A percentile compares a stretch with the other conserved stretches of the same genome.
Evolutionary conservation across 1,140 invertebrate species (phyloP).

Genomic region (Cecropterus lyciades): DNA sequence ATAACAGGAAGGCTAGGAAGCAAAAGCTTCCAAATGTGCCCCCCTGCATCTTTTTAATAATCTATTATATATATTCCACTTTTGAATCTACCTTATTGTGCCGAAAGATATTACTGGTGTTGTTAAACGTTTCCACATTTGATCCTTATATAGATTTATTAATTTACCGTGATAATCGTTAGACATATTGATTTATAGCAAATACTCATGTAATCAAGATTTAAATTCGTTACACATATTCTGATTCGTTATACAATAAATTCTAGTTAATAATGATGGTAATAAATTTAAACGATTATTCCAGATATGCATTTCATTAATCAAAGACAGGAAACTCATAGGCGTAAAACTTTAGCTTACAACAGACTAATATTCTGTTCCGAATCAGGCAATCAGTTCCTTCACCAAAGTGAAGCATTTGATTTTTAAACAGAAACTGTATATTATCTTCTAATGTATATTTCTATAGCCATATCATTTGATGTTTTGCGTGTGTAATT

Average conservation of each 20-base stretch:
- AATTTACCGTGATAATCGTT: slow-evolving; percentile 47
- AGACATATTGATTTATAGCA: slow-evolving; percentile 52
- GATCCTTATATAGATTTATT: slow-evolving; percentile 46
- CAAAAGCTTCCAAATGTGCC: slow-evolving; percentile 49
- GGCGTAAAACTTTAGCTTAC: too few relatives aligned
- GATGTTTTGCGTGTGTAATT: too few relatives aligned
- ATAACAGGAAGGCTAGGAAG: slow-evolving; percentile 61
- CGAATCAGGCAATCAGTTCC: too few relatives aligned
- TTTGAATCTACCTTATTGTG: slow-evolving; percentile 34
- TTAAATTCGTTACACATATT: slow-evolving; percentile 42
- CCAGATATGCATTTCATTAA: too few relatives aligned
- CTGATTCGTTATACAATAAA: slow-evolving; percentile 45
- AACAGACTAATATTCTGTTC: too few relatives aligned
- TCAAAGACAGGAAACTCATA: neutral
- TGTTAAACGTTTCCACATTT: slow-evolving; percentile 21
- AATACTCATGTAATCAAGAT: slow-evolving; percentile 44
- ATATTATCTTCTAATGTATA: too few relatives aligned
- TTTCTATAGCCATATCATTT: too few relatives aligned
- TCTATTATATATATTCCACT: slow-evolving; percentile 39
- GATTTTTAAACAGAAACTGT: too few relatives aligned
- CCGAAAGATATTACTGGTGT: slow-evolving; percentile 40
- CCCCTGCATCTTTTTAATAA: slow-evolving; percentile 44
- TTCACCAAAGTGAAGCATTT: too few relatives aligned
- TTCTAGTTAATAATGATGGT: neutral
- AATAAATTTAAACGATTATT: neutral